Conservation (phyloP, 2,888 invertebrate species). For the Platycnemis pennipes region DNA sequence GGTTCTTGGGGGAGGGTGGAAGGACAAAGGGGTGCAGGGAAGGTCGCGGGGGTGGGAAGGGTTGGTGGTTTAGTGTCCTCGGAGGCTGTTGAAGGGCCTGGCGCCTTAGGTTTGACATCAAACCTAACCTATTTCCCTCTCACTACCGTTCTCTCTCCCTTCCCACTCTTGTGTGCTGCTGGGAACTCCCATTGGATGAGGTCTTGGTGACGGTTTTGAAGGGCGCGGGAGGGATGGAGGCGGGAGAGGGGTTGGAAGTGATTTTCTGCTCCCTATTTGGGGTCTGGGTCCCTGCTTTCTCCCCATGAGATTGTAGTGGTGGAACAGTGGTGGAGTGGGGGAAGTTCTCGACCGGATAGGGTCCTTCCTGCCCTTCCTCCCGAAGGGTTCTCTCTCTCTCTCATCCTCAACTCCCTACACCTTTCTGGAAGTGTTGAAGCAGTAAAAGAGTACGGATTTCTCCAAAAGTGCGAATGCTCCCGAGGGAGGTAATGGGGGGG, state of each 20-base stretch:
- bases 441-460: conserved; percentile 61
- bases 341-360: too few relatives aligned
- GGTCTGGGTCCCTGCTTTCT: not conserved
- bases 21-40: not conserved
- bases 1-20: not conserved
- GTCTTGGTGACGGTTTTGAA: not conserved
- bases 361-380: not conserved
- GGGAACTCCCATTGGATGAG: not conserved
- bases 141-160: not conserved
- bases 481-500: not conserved
- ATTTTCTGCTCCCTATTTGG: conserved; percentile 55
- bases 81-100: conserved; percentile 39
- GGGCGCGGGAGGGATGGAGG: not conserved
- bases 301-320: not conserved
- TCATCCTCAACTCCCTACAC: not conserved
- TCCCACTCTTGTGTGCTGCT: not conserved
- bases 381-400: not conserved
- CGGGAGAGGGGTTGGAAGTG: not conserved
- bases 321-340: not conserved
- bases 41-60: not conserved
- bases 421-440: conserved; percentile 52
- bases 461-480: conserved; percentile 55
- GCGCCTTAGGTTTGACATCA: conserved; percentile 44
- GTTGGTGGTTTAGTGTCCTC: conserved; percentile 6
- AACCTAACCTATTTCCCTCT: not conserved